Evolutionary conservation across 1,140 invertebrate genomes (phyloP).

Genomic region (Pissodes strobi): DNA sequence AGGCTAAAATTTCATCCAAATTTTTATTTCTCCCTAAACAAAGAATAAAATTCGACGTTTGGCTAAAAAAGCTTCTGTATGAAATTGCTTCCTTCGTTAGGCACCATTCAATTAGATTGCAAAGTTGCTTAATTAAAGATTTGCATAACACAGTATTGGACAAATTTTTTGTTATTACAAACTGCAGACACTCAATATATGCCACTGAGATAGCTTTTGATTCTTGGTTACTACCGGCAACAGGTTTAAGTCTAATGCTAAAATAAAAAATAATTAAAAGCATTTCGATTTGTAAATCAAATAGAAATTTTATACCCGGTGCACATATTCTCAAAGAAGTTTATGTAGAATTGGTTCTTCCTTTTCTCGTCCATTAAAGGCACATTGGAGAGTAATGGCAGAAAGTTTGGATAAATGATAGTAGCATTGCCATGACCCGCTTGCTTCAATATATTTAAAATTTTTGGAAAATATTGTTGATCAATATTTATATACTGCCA

Average conservation of each 20-base stretch:
- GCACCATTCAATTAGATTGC: conserved; percentile 58
- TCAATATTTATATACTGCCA: conserved; percentile 69
- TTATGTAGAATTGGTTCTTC: conserved; percentile 64
- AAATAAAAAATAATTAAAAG: conserved; percentile 36
- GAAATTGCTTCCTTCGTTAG: conserved; percentile 53
- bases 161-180: conserved; percentile 59
- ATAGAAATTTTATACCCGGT: conserved; percentile 63
- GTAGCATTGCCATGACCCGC: conserved; percentile 72
- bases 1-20: conserved; percentile 52
- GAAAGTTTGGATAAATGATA: conserved; percentile 71
- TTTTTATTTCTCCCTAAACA: conserved; percentile 62
- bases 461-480: conserved; percentile 72
- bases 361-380: conserved; percentile 59
- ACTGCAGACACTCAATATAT: conserved; percentile 73
- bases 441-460: conserved; percentile 67
- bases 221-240: conserved; percentile 64
- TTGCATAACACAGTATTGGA: conserved; percentile 55
- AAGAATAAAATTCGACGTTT: conserved; percentile 59
- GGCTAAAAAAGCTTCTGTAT: conserved; percentile 58
- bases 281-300: conserved; percentile 8
- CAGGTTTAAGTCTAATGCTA: conserved; percentile 61
- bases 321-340: conserved; percentile 70
- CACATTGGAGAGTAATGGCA: conserved; percentile 75
- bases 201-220: conserved; percentile 63
- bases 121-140: conserved; percentile 56